Conservation (phyloP, 2,113 vertebrate species). For the Hippocampus mohnikei region DNA sequence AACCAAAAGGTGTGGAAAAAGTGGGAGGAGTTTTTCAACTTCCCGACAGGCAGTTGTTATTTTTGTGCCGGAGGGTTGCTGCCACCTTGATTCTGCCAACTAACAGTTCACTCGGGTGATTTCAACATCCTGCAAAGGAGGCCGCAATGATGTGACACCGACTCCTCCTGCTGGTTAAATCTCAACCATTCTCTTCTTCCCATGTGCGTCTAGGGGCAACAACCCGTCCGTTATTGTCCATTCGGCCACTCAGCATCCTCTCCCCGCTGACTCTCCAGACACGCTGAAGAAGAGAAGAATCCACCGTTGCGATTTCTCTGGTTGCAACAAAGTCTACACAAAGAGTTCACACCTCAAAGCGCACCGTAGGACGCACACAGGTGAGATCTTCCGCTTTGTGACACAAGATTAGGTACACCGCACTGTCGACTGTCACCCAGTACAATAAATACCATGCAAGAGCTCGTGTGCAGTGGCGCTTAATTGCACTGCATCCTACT, state of each 20-base stretch:
- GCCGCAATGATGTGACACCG: background rate
- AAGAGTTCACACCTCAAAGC: constrained; percentile 98
- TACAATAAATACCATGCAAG: too few relatives aligned
- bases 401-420: too few relatives aligned
- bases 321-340: constrained; percentile 97
- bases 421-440: too few relatives aligned
- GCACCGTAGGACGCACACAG: constrained; percentile 95
- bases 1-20: constrained; percentile 29
- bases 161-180: constrained; percentile 29
- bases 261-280: constrained; percentile 89
- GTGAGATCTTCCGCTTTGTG: constrained; percentile 55
- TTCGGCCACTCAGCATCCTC: constrained; percentile 78
- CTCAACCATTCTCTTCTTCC: background rate
- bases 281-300: constrained; percentile 88
- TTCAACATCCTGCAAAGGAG: constrained; percentile 3
- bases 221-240: constrained; percentile 91
- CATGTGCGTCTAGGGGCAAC: constrained; percentile 72
- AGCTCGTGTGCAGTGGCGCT: too few relatives aligned
- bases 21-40: constrained; percentile 27
- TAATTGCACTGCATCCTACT: too few relatives aligned
- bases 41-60: constrained; percentile 39
- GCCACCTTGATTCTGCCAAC: constrained; percentile 1
- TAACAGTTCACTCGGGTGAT: constrained; percentile 1
- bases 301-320: constrained; percentile 91
- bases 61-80: constrained; percentile 8